These are phyloP conservation scores for Bos indicus DNA, from an alignment of 2,113 vertebrate genomes.

Conservation along the genomic window DNA sequence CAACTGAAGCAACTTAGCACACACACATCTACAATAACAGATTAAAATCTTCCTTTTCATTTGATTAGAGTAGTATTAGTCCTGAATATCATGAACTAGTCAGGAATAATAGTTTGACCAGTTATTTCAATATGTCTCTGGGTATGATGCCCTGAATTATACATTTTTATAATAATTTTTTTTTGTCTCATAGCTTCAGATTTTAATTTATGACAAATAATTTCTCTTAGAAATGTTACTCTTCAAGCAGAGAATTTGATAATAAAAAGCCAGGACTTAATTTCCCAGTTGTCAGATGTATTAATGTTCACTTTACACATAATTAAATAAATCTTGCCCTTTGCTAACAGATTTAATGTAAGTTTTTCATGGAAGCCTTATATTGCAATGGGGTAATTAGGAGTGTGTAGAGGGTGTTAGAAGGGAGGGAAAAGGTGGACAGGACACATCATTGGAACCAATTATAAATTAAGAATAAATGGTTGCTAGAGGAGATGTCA, in stretches of 20 bases:
- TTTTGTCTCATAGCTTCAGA: neutral
- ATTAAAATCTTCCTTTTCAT: neutral
- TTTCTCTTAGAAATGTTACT: neutral
- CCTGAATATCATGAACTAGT: neutral
- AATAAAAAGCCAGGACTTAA: neutral
- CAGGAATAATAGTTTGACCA: neutral
- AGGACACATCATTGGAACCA: neutral
- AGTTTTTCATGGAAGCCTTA: neutral
- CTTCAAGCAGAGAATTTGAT: neutral
- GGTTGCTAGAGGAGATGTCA: neutral
- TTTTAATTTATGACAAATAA: conserved; percentile 7
- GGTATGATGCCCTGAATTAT: neutral
- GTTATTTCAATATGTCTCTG: neutral
- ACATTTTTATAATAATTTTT: neutral
- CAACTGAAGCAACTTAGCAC: neutral
- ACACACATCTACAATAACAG: neutral
- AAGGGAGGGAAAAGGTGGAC: neutral
- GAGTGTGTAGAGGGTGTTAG: neutral
- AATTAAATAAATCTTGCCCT: neutral
- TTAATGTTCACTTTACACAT: neutral
- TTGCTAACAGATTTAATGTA: neutral
- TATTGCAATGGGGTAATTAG: neutral
- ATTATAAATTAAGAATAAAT: conserved; percentile 19
- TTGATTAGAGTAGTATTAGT: neutral
- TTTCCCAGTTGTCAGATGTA: neutral